phyloP scores from a whole-genome alignment of 2,797 vertebrate genomes.

The Bradypodion ventrale region DNA sequence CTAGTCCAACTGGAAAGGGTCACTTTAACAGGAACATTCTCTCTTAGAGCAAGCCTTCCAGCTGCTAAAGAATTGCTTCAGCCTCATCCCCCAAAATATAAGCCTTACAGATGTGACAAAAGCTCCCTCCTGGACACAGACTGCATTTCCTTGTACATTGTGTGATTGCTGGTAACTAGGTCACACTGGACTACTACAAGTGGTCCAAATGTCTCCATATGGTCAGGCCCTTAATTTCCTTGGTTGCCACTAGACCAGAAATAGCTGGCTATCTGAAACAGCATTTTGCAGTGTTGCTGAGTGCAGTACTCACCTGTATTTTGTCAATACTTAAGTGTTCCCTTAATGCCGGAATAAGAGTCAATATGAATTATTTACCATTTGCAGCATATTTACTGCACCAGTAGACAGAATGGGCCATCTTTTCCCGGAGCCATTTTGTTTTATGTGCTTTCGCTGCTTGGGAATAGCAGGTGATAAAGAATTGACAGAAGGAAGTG shows the following conservation, averaged over 20 bases:
- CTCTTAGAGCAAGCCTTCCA: too few relatives aligned
- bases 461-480: neutral
- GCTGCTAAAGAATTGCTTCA: too few relatives aligned
- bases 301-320: neutral
- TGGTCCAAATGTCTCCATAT: too few relatives aligned
- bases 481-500: neutral
- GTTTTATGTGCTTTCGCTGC: neutral
- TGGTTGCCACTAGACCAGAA: neutral
- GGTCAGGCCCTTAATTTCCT: neutral
- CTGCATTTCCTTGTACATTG: too few relatives aligned
- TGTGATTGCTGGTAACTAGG: too few relatives aligned
- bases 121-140: too few relatives aligned
- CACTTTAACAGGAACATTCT: too few relatives aligned
- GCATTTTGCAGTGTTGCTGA: neutral
- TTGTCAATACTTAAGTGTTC: neutral
- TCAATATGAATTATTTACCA: neutral
- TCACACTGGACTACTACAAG: too few relatives aligned
- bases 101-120: too few relatives aligned
- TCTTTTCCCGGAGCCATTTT: neutral
- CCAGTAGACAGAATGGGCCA: neutral
- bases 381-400: constrained; percentile 9
- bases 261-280: neutral
- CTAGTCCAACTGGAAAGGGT: too few relatives aligned
- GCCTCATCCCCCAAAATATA: too few relatives aligned
- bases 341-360: neutral